These are phyloP conservation scores for Thunnus thynnus DNA, from an alignment of 2,113 vertebrate species.

Conservation along the genomic window DNA sequence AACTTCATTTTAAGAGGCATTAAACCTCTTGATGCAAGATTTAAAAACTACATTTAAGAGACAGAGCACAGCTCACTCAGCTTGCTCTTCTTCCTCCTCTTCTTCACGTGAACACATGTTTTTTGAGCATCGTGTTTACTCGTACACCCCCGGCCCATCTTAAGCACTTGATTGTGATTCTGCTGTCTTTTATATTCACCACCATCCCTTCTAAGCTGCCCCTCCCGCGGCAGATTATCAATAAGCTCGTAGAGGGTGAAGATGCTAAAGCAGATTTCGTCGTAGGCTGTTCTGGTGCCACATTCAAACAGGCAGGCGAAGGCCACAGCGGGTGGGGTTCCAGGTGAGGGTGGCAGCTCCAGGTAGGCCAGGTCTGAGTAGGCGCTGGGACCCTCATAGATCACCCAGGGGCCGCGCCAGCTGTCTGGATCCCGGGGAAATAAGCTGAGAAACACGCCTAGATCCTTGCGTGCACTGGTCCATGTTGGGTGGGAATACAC, in stretches of 20 bases:
- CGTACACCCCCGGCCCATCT: not conserved
- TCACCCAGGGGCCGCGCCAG: slow-evolving; percentile 94
- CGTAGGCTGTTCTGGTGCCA: slow-evolving; percentile 87
- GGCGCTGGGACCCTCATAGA: slow-evolving; percentile 93
- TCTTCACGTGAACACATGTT: slow-evolving; percentile 26
- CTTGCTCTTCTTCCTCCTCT: slow-evolving; percentile 61
- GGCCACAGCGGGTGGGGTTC: slow-evolving; percentile 67
- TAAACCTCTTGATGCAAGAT: not conserved
- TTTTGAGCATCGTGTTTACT: not conserved
- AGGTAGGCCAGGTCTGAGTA: slow-evolving; percentile 94
- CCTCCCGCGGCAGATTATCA: slow-evolving; percentile 84
- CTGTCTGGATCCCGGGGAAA: slow-evolving; percentile 90
- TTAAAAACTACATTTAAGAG: slow-evolving; percentile 54
- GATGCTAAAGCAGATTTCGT: slow-evolving; percentile 94
- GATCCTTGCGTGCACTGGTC: slow-evolving; percentile 85
- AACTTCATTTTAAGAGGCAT: not conserved
- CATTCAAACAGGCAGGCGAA: slow-evolving; percentile 95
- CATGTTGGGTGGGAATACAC: slow-evolving; percentile 92
- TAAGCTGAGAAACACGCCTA: slow-evolving; percentile 91
- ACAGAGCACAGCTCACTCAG: slow-evolving; percentile 67
- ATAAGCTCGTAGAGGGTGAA: slow-evolving; percentile 92
- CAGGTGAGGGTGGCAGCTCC: slow-evolving; percentile 77
- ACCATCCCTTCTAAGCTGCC: not conserved
- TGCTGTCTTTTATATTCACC: not conserved
- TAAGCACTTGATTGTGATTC: not conserved